A percentile compares a stretch with the other conserved stretches of the same genome.
These are phyloP conservation scores for Piezodorus guildinii DNA, from an alignment of 1,140 invertebrate species.

Conservation along the genomic window DNA sequence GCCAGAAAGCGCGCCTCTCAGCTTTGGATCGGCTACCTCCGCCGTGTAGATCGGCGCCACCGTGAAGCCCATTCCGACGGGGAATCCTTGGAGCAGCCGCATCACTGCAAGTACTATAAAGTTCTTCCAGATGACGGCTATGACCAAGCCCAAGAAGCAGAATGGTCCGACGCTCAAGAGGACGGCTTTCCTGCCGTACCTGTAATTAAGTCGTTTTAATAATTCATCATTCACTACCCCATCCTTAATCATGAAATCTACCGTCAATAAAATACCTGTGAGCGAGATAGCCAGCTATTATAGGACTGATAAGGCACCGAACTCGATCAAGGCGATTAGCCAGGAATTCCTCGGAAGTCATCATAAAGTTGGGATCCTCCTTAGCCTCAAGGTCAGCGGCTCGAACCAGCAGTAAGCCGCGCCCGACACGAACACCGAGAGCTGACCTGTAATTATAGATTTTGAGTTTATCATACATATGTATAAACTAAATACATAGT, in stretches of 20 bases:
- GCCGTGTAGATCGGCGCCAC: constrained; percentile 73
- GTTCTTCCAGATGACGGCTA: constrained; percentile 37
- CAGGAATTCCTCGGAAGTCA: constrained; percentile 19
- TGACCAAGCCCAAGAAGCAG: constrained; percentile 53
- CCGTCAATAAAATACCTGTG: constrained; percentile 40
- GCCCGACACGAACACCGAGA: constrained; percentile 8
- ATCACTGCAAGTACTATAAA: constrained; percentile 41
- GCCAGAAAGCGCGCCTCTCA: constrained; percentile 42
- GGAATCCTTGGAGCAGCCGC: constrained; percentile 42
- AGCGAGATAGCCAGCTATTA: constrained; percentile 39
- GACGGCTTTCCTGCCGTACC: constrained; percentile 31
- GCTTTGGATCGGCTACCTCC: constrained; percentile 47
- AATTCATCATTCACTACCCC: too few relatives aligned
- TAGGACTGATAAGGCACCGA: constrained; percentile 13
- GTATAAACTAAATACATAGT: too few relatives aligned
- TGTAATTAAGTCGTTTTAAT: constrained; percentile 8
- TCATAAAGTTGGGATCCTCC: constrained; percentile 4
- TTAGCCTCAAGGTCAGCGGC: constrained; percentile 8
- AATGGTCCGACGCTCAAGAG: constrained; percentile 62
- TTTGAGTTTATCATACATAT: too few relatives aligned
- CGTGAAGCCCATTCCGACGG: constrained; percentile 60
- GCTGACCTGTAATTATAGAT: neutral
- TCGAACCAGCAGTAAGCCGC: constrained; percentile 15
- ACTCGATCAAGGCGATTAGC: constrained; percentile 14
- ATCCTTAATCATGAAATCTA: neutral